phyloP scores from a whole-genome alignment of 2,797 vertebrate genomes.

The Tinamus major region DNA sequence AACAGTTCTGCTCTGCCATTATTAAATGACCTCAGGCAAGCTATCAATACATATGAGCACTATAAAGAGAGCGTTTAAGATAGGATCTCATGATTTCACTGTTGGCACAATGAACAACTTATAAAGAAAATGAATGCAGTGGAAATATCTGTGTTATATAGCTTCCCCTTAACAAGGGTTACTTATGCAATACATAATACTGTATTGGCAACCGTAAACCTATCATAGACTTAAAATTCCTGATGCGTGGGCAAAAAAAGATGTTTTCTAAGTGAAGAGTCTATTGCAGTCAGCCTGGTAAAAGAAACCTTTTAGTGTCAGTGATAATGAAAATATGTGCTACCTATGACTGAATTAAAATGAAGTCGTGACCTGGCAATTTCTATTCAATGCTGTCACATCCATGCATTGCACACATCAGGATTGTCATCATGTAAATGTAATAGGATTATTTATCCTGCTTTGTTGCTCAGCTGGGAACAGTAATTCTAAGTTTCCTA shows the following conservation, averaged over 20 bases:
- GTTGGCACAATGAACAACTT: neutral
- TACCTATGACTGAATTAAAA: constrained; percentile 71
- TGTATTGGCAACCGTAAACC: constrained; percentile 24
- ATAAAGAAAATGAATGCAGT: constrained; percentile 28
- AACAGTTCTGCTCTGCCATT: neutral
- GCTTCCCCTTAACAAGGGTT: constrained; percentile 41
- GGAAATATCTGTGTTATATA: constrained; percentile 4
- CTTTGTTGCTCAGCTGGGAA: constrained; percentile 49
- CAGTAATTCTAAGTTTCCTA: neutral
- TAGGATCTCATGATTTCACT: constrained; percentile 12
- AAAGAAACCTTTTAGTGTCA: constrained; percentile 65
- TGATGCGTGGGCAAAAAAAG: constrained; percentile 57
- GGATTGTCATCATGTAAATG: constrained; percentile 56
- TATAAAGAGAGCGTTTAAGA: neutral
- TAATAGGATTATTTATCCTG: constrained; percentile 51
- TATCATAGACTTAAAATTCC: constrained; percentile 54
- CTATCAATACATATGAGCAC: neutral
- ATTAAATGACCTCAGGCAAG: constrained; percentile 25
- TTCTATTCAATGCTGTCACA: constrained; percentile 67
- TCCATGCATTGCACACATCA: neutral
- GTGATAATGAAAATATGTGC: constrained; percentile 67
- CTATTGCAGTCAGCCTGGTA: constrained; percentile 51
- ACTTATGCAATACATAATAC: constrained; percentile 38
- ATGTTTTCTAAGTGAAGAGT: constrained; percentile 49
- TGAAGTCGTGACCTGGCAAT: constrained; percentile 68